A percentile compares a stretch with the other conserved stretches of the same genome.
Conservation (phyloP, 2,888 invertebrate species). For the Elmis aenea region DNA sequence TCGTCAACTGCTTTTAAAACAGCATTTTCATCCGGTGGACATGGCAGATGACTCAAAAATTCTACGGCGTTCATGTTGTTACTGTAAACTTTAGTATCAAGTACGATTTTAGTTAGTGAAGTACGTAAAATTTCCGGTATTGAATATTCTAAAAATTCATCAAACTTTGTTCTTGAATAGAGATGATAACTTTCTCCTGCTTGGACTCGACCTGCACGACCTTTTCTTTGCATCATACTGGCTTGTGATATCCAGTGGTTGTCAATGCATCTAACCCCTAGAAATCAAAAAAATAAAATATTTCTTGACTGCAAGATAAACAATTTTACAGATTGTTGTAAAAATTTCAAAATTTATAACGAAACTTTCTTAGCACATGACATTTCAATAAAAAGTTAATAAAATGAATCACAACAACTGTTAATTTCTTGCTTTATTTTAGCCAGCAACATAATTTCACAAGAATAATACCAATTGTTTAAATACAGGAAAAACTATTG, state of each 20-base stretch:
- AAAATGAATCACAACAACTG: too few species aligned
- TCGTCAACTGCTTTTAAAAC: slow-evolving; percentile 56
- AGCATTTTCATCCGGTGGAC: slow-evolving; percentile 54
- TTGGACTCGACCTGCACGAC: slow-evolving; percentile 63
- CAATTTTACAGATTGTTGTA: too few species aligned
- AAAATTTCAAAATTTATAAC: too few species aligned
- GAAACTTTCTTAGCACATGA: too few species aligned
- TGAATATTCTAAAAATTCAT: slow-evolving; percentile 50
- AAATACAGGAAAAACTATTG: too few species aligned
- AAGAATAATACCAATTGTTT: too few species aligned
- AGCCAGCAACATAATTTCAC: too few species aligned
- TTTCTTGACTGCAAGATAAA: too few species aligned
- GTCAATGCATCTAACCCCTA: slow-evolving; percentile 48
- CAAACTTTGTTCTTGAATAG: slow-evolving; percentile 51
- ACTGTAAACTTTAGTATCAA: slow-evolving; percentile 59
- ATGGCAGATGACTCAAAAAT: slow-evolving; percentile 58
- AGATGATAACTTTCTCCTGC: slow-evolving; percentile 58
- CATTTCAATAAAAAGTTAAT: too few species aligned
- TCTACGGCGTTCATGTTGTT: slow-evolving; percentile 52
- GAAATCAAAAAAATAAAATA: slow-evolving; percentile 1
- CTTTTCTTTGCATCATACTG: slow-evolving; percentile 59
- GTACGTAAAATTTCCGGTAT: slow-evolving; percentile 60
- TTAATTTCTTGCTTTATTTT: too few species aligned
- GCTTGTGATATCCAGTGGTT: slow-evolving; percentile 60
- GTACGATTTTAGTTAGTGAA: slow-evolving; percentile 50